These are phyloP conservation scores for Myotis findleyi DNA, from an alignment of 2,797 vertebrate species.

Conservation along the genomic window DNA sequence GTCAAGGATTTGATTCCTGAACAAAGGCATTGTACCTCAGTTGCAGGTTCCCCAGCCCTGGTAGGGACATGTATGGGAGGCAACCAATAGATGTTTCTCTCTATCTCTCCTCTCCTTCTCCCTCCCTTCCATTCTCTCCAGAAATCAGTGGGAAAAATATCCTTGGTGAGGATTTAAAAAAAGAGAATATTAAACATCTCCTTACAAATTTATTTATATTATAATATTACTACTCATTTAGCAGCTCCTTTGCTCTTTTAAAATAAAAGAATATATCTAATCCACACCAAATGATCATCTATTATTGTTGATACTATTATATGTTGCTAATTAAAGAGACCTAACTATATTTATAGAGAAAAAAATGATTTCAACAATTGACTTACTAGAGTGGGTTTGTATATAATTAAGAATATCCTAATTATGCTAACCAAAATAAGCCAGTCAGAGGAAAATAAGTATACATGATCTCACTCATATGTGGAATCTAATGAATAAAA, in stretches of 20 bases:
- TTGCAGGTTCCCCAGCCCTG: no score
- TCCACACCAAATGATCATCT: neutral
- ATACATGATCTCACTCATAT: neutral
- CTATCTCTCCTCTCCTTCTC: no score
- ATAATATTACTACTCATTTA: neutral
- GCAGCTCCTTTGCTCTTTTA: constrained; percentile 1
- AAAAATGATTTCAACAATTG: constrained; percentile 43
- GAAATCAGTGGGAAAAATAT: no score
- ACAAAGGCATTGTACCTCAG: no score
- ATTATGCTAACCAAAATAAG: no score
- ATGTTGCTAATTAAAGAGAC: constrained; percentile 33
- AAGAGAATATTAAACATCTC: neutral
- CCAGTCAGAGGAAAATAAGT: no score
- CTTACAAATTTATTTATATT: constrained; percentile 18
- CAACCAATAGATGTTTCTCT: no score
- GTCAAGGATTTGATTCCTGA: no score
- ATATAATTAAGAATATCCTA: neutral
- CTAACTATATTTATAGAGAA: constrained; percentile 30
- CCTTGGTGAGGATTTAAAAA: no score
- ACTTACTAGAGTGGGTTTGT: constrained; percentile 35
- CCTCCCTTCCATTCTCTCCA: no score
- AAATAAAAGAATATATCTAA: neutral
- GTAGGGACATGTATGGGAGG: no score
- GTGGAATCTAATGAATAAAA: no score
- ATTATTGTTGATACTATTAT: neutral